phyloP scores from a whole-genome alignment of 37 sponge, comb jelly and placozoan species.

The Geodia barretti region DNA sequence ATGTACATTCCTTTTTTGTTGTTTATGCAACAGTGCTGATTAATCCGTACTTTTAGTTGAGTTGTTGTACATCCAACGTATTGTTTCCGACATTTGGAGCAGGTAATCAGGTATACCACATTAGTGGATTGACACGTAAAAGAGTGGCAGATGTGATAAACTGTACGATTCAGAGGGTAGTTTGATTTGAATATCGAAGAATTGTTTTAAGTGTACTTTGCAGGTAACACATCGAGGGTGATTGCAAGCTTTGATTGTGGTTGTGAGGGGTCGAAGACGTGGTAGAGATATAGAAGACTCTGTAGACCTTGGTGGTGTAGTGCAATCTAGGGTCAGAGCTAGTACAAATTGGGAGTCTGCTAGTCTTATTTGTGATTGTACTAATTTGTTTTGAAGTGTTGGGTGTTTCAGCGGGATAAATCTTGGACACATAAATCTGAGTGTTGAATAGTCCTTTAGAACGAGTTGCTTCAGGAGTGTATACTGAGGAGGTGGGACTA shows the following conservation, averaged over 20 bases:
- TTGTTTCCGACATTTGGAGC: slow-evolving; percentile 38
- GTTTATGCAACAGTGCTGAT: slow-evolving; percentile 25
- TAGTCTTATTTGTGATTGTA: not conserved
- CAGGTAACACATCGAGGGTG: slow-evolving; percentile 38
- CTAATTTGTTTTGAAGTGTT: not conserved
- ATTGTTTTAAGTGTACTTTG: slow-evolving; percentile 9
- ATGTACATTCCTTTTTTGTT: slow-evolving; percentile 8
- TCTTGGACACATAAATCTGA: not conserved
- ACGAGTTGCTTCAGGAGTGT: not conserved
- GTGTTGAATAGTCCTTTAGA: not conserved
- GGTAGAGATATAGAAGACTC: not conserved
- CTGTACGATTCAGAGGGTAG: slow-evolving; percentile 6
- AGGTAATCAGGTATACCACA: slow-evolving; percentile 36
- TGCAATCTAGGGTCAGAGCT: not conserved
- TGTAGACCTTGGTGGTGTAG: not conserved
- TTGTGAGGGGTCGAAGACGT: not conserved
- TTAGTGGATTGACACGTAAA: slow-evolving; percentile 23
- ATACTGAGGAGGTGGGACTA: slow-evolving; percentile 29
- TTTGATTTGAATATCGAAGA: not conserved
- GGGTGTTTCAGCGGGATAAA: slow-evolving; percentile 10
- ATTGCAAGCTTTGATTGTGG: not conserved
- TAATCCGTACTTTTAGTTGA: slow-evolving; percentile 3
- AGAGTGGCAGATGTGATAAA: slow-evolving; percentile 1
- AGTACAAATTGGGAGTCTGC: slow-evolving; percentile 9
- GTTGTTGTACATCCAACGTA: slow-evolving; percentile 34